These are phyloP conservation scores for Drosophila vallismaia DNA, from an alignment of 2,888 invertebrate genomes.

Conservation along the genomic window DNA sequence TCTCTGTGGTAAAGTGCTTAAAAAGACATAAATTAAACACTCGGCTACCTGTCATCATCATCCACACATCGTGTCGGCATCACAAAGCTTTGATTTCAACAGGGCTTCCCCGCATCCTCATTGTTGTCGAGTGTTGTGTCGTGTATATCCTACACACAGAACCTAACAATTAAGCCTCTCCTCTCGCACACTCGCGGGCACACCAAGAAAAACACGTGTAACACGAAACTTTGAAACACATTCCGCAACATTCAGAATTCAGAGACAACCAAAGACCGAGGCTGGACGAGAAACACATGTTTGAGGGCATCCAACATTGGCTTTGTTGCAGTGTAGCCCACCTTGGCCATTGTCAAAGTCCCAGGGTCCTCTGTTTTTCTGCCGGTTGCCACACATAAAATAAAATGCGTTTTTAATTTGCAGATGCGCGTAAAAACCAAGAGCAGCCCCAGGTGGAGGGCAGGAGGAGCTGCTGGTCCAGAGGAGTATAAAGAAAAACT, in stretches of 20 bases:
- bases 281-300: not conserved
- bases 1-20: slow-evolving; percentile 66
- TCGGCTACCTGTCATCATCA: slow-evolving; percentile 77
- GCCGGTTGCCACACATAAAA: slow-evolving; percentile 54
- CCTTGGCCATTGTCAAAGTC: slow-evolving; percentile 67
- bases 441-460: not conserved
- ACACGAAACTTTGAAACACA: slow-evolving; percentile 60
- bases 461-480: not conserved
- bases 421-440: slow-evolving; percentile 70
- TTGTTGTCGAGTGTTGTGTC: slow-evolving; percentile 57
- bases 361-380: slow-evolving; percentile 7
- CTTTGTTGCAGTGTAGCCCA: slow-evolving; percentile 21
- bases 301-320: no score
- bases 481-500: slow-evolving; percentile 34
- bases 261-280: not conserved
- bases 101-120: slow-evolving; percentile 53
- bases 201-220: slow-evolving; percentile 37
- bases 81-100: slow-evolving; percentile 77
- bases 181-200: slow-evolving; percentile 59
- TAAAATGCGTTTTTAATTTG: slow-evolving; percentile 80
- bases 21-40: slow-evolving; percentile 79
- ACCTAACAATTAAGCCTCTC: slow-evolving; percentile 78
- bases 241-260: slow-evolving; percentile 42
- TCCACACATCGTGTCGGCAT: slow-evolving; percentile 66
- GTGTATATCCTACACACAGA: slow-evolving; percentile 67